Evolutionary conservation across 2,888 invertebrate species (phyloP).

Genomic region (Euplexia lucipara): DNA sequence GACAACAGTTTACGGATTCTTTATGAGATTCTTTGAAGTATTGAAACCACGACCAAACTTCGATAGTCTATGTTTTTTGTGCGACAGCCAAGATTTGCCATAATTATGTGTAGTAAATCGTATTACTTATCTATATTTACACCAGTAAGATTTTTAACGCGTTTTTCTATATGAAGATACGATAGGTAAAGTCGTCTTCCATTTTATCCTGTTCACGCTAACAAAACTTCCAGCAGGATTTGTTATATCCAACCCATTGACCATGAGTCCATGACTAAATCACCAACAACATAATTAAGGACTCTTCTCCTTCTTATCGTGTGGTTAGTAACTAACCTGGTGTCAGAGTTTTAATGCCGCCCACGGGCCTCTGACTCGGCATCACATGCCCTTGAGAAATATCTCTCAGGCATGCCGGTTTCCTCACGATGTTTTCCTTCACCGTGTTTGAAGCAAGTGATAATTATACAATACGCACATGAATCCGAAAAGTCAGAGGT

Average conservation of each 20-base stretch:
- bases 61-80: constrained; percentile 11
- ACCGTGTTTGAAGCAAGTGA: no score
- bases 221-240: background rate
- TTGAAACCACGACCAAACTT: constrained; percentile 10
- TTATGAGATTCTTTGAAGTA: constrained; percentile 12
- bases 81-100: no score
- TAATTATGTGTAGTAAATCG: no score
- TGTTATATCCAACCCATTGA: background rate
- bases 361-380: no score
- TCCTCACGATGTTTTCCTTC: no score
- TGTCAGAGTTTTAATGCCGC: no score
- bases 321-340: no score
- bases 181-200: background rate
- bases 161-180: background rate
- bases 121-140: background rate
- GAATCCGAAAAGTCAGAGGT: no score
- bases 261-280: constrained; percentile 18
- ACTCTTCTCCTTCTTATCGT: constrained; percentile 5
- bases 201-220: background rate
- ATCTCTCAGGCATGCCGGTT: no score
- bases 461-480: no score
- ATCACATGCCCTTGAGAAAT: no score
- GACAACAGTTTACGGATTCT: constrained; percentile 26
- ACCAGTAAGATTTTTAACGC: background rate
- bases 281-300: constrained; percentile 5